Evolutionary conservation across 2,888 invertebrate genomes (phyloP), one percentile per base, ranked within the genome.

Genomic region (Cybosia mesomella): DNA sequence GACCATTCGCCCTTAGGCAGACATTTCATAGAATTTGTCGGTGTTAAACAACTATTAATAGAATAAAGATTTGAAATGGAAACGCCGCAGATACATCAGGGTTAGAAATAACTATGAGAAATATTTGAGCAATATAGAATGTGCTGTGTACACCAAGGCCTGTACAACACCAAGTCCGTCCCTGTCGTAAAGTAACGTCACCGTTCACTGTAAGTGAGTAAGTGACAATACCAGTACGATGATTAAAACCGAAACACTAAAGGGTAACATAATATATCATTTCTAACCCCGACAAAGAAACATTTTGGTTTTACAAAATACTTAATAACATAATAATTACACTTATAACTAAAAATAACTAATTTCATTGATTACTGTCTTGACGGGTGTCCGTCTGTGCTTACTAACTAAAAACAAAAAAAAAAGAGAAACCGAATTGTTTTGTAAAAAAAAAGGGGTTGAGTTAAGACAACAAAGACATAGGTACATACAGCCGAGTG

Each of bases 391-490:
- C 76, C 77, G 71, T 36, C 71, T 55, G 55, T 63, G 60, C 74
- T 73, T 76, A 80, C 67, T 69, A 71, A 72, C 74, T 76, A 73
- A 76, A 75, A 82, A 79, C 78, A 81, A 78, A 73, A 66, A 68
- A 71, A 63, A 71, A 66, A 65, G n/a, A 68, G 64, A 64, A 75
- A 77, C 77, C 74, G 62, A 67, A 82, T 80, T 75, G 72, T 70
- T 70, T 73, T 68, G 69, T 63, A 78, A 67, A 78, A 67, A 73
- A 74, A 67, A 34, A 68, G 39, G 43, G 24, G 69, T 64, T 67
- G 70, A 59, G 69, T 64, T 71, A 72, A 81, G 79, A 83, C 78
- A 85, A 86, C 80, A 85, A 86, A 87, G 87, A 89, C 86, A 82
- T 85, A 49, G 49, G 49, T 49, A 80, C 82, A 84, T 85, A 80